Evolutionary conservation across 2,113 vertebrate genomes (phyloP), one percentile per base, ranked within the genome.

Genomic region (Turnix velox): DNA sequence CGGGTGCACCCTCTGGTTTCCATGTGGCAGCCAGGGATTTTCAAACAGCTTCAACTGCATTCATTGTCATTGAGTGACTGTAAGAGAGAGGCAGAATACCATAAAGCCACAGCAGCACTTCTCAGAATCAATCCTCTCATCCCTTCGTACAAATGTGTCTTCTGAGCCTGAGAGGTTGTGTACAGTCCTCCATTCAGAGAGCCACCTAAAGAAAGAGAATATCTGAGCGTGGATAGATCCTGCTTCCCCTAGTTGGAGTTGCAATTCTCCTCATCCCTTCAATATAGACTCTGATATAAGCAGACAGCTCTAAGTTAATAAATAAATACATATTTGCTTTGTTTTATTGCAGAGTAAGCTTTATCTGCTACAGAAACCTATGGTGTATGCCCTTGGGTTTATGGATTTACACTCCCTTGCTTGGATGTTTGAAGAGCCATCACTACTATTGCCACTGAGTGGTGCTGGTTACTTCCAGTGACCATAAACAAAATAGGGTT

Each of bases 391-490:
- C 42, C 18, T 40, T 67, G 14, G 10, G 55, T 79, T 77, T 87
- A 74, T 67, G 14, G 10, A 59, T 79, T 77, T 87, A 74, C 2
- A 20, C 8, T 61, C 25, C 28, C 20, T 66, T 49, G 46, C n/a
- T 31, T 66, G n/a, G 39, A 40, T 69, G 25, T 75, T 72, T 84
- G 49, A 85, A 59, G 37, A 93, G 30, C 13, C 57, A 49, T 87
- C 72, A 33, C 42, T 86, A 14, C 13, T 67, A 54, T 78, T 82
- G 61, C 68, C 79, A 78, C 89, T 90, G 86, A 94, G 91, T 76
- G 72, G 79, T 93, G 88, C 84, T 42, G 31, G 68, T 93, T 87
- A 67, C 65, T 92, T 88, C 89, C 39, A 91, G 28, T 76, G 84
- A 28, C 84, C 52, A 51, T 61, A 66, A 95, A 79, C 19, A 88